phyloP scores from a whole-genome alignment of 2,113 vertebrate species.

The Crocuta crocuta region DNA sequence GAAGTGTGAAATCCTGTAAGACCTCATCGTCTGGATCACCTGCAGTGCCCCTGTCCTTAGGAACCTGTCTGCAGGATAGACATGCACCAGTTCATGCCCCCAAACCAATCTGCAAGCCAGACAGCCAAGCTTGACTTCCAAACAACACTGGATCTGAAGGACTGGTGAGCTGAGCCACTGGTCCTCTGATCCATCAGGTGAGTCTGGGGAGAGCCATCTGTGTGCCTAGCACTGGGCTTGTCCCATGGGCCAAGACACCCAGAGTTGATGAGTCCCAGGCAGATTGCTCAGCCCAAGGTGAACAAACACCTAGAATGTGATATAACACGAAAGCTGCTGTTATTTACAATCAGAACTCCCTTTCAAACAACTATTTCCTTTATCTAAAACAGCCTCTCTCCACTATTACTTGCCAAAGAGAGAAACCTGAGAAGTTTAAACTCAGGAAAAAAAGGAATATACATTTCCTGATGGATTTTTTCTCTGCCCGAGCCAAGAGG shows the following conservation, averaged over 20 bases:
- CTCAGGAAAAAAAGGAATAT: neutral
- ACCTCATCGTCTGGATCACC: neutral
- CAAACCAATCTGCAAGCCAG: neutral
- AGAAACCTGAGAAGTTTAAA: neutral
- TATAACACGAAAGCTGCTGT: neutral
- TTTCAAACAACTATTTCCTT: neutral
- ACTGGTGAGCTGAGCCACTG: neutral
- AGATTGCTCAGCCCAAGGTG: neutral
- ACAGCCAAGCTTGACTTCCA: neutral
- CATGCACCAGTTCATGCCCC: neutral
- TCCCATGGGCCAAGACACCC: neutral
- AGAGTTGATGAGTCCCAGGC: neutral
- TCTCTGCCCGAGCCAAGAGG: neutral
- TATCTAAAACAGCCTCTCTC: neutral
- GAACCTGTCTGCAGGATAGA: neutral
- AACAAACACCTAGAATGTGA: neutral
- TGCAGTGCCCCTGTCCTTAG: neutral
- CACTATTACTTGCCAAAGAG: neutral
- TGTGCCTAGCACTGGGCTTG: neutral
- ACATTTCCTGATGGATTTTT: neutral
- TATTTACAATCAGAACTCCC: rapidly evolving
- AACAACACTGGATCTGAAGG: neutral
- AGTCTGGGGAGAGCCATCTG: neutral
- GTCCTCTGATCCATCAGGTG: neutral
- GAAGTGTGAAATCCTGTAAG: constrained; percentile 53